Evolutionary conservation across 30 jellyfish, hydroid and myxozoan species (phyloP).

Genomic region (Cassiopea xamachana): DNA sequence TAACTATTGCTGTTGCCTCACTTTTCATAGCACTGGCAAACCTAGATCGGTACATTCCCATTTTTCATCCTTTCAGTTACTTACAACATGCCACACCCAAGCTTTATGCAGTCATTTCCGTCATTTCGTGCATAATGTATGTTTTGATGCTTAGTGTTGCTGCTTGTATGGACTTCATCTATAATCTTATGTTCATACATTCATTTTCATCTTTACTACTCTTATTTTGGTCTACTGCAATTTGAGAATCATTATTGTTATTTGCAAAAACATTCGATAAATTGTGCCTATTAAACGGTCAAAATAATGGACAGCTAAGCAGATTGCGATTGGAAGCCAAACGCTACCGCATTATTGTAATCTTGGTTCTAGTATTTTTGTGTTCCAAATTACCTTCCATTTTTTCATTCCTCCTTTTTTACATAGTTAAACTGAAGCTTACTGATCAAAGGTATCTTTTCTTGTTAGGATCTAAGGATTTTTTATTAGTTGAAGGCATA

Average conservation of each 20-base stretch:
- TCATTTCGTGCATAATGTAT: no score
- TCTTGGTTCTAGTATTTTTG: background rate
- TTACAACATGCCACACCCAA: background rate
- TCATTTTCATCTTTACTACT: background rate
- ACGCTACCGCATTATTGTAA: background rate
- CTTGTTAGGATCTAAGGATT: no score
- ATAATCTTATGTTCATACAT: background rate
- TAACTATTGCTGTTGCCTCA: slow-evolving; percentile 1
- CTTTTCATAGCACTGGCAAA: slow-evolving; percentile 8
- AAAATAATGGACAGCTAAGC: background rate
- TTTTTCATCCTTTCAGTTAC: slow-evolving; percentile 42
- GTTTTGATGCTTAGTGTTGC: background rate
- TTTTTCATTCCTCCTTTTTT: no score
- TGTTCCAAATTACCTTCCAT: background rate
- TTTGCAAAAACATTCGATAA: background rate
- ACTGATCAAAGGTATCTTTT: no score
- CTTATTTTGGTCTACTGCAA: background rate
- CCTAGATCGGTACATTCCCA: slow-evolving; percentile 15
- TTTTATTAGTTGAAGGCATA: no score
- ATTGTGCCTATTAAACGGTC: background rate
- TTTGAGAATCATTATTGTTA: background rate
- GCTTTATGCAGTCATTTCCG: background rate
- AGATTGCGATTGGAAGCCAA: background rate
- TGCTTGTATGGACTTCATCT: background rate
- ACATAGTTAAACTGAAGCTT: no score